Percentiles rank a stretch among this genome's conserved stretches.
These are phyloP conservation scores for Neopelma chrysocephalum DNA, from an alignment of 2,797 vertebrate species.

Conservation along the genomic window DNA sequence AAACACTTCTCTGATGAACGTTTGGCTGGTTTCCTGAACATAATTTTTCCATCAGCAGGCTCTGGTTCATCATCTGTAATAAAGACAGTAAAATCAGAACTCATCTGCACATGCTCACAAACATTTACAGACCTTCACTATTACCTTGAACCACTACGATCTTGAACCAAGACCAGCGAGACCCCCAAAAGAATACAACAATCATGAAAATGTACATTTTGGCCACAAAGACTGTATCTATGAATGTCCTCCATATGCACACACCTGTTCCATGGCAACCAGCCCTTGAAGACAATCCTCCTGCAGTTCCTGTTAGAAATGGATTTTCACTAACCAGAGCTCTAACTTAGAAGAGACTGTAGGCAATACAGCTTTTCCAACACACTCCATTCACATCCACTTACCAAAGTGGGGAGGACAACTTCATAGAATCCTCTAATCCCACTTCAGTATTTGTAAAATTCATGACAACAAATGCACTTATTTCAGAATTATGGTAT, in stretches of 20 bases:
- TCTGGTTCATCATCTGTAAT: constrained; percentile 80
- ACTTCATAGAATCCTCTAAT: neutral
- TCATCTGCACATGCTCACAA: neutral
- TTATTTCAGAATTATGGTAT: neutral
- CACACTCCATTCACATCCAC: neutral
- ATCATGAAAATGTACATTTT: neutral
- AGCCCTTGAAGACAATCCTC: neutral
- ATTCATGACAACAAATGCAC: neutral
- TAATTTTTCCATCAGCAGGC: constrained; percentile 87
- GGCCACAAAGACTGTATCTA: neutral
- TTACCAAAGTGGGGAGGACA: neutral
- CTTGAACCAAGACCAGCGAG: neutral
- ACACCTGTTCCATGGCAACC: neutral
- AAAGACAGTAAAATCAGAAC: constrained; percentile 42
- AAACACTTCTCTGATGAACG: constrained; percentile 85
- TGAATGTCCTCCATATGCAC: neutral
- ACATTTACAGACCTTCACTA: neutral
- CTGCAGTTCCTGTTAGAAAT: neutral
- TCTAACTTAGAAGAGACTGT: neutral
- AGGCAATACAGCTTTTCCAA: neutral
- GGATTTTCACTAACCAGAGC: neutral
- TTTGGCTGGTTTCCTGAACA: constrained; percentile 94
- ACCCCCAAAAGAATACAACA: neutral
- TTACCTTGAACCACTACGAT: neutral
- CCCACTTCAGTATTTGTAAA: neutral